phyloP scores from a whole-genome alignment of 2,888 invertebrate species.

The Sarcophaga carnaria region DNA sequence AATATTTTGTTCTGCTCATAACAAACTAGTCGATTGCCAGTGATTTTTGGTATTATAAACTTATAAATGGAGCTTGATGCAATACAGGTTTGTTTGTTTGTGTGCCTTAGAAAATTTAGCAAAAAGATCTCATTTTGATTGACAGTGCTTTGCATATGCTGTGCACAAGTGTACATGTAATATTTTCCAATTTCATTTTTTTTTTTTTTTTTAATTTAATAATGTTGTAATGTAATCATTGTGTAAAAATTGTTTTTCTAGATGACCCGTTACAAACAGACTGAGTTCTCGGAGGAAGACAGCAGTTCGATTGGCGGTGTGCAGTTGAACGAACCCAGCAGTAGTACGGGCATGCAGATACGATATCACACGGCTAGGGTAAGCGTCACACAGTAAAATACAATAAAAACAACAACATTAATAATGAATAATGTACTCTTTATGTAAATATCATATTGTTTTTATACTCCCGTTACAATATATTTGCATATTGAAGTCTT shows the following conservation, averaged over 20 bases:
- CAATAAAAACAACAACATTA: background rate
- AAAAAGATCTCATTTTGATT: no score
- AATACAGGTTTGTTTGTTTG: no score
- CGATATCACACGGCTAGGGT: slow-evolving; percentile 89
- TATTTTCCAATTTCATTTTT: background rate
- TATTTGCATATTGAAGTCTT: no score
- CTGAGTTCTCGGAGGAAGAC: slow-evolving; percentile 93
- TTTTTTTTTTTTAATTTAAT: slow-evolving; percentile 19
- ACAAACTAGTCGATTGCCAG: no score
- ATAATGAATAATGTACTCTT: slow-evolving; percentile 11
- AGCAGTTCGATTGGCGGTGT: slow-evolving; percentile 92
- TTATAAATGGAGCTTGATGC: no score
- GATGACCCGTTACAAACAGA: slow-evolving; percentile 95
- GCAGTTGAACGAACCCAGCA: slow-evolving; percentile 90
- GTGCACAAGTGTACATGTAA: background rate
- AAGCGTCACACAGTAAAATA: slow-evolving; percentile 68
- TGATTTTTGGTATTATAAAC: no score
- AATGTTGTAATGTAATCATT: slow-evolving; percentile 11
- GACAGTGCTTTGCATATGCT: no score
- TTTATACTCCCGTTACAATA: no score
- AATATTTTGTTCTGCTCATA: no score
- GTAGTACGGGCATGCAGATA: slow-evolving; percentile 91
- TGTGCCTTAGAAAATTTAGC: no score
- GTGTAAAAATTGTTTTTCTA: slow-evolving; percentile 78
- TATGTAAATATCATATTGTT: slow-evolving; percentile 1